Percentiles rank a stretch among this genome's conserved stretches.
phyloP scores from a whole-genome alignment of 64 coral and sea anemone species.

The Montipora efflorescens region DNA sequence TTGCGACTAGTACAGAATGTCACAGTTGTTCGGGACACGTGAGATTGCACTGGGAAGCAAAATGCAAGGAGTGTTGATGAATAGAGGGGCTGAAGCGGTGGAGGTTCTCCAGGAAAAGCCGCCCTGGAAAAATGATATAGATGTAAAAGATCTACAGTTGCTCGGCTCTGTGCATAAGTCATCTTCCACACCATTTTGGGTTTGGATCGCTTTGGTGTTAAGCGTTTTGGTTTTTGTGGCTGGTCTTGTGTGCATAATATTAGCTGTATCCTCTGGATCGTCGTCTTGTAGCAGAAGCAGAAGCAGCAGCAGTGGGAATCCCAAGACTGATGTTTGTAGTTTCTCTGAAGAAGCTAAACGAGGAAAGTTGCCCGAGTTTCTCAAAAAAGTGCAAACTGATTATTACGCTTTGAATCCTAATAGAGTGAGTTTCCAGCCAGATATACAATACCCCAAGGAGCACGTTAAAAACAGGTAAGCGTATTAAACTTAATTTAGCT shows the following conservation, averaged over 20 bases:
- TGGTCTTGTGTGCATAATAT: neutral
- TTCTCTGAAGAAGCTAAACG: conserved; percentile 37
- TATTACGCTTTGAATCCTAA: conserved; percentile 49
- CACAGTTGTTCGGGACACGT: too few species aligned
- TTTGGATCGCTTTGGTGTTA: conserved; percentile 14
- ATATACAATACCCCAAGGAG: neutral
- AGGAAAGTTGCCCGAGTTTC: conserved; percentile 49
- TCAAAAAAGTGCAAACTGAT: conserved; percentile 55
- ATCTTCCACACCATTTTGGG: neutral
- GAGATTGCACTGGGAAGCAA: too few species aligned
- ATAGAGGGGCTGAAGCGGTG: neutral
- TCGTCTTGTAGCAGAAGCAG: neutral
- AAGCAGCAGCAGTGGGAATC: neutral
- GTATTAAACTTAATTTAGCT: neutral
- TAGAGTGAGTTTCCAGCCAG: conserved; percentile 41
- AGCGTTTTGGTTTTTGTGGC: conserved; percentile 21
- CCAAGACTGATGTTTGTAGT: neutral
- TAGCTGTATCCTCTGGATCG: conserved; percentile 2
- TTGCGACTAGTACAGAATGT: too few species aligned
- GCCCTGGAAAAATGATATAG: neutral
- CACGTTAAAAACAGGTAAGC: conserved; percentile 60
- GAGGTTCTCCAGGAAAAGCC: neutral
- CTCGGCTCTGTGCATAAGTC: neutral
- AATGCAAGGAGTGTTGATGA: conserved; percentile 1
- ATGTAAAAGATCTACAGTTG: neutral